Evolutionary conservation across 1,140 invertebrate genomes (phyloP).

Genomic region (Leptinotarsa defecta): DNA sequence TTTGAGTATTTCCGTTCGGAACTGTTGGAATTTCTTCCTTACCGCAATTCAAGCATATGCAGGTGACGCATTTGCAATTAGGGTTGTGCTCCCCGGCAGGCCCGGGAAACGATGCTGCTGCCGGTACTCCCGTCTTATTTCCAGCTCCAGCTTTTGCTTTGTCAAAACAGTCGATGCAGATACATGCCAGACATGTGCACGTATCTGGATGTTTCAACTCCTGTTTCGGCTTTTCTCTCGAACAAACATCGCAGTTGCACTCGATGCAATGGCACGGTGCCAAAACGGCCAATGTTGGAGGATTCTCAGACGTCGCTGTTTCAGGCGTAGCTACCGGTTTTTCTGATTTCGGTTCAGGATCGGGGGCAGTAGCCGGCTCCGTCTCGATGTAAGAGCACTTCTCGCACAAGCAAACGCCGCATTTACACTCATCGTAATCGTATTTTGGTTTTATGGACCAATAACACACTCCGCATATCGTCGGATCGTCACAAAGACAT

Average conservation of each 20-base stretch:
- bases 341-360: not conserved
- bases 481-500: too few species aligned
- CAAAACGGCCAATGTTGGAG: too few species aligned
- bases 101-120: not conserved
- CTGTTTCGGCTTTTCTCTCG: conserved; percentile 2
- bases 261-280: conserved; percentile 22
- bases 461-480: conserved; percentile 25
- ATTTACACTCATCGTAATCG: not conserved
- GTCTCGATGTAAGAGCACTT: conserved; percentile 12
- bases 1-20: not conserved
- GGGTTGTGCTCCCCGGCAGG: not conserved
- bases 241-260: conserved; percentile 17
- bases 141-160: not conserved
- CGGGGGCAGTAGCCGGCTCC: not conserved
- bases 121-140: not conserved
- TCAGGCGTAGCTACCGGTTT: not conserved
- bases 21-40: not conserved
- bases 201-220: conserved; percentile 11
- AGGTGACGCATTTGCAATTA: conserved; percentile 17
- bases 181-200: conserved; percentile 4
- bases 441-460: conserved; percentile 16
- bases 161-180: not conserved
- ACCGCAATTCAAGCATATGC: conserved; percentile 11
- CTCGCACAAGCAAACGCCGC: conserved; percentile 6
- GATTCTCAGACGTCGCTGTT: too few species aligned